Base-by-base conservation (phyloP, 2,797 vertebrate species). In the Oryzias dopingdopingensis region DNA sequence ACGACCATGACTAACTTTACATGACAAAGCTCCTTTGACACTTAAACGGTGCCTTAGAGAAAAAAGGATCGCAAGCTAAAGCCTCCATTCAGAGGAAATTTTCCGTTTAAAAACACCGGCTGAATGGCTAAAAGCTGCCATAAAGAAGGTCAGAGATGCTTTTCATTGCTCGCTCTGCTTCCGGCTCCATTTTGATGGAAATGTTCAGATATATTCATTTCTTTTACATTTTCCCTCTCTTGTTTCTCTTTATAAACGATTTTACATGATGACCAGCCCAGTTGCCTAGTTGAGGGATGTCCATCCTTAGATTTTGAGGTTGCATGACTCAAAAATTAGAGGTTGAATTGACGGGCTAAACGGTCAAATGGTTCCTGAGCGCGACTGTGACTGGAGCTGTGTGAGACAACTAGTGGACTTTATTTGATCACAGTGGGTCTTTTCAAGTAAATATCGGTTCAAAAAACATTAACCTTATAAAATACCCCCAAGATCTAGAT, bases 21-120 rank as follows among this genome's bases (percentile, higher is more conserved):
- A 62, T 32, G n/a, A 52, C 45, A 14, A 44, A 57, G 42, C 32
- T n/a, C 51, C 45, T 20, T 46, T 14, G n/a, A 37, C 40, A 20
- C 46, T 23, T 24, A 46, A 69, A 62, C 7, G 0, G 1, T 1
- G 22, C 53, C 54, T 67, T 14, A 42, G 42, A 60, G 60, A 62
- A 37, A 26, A 37, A 26, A 37, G 14, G 14, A 58, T 0, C 5
- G 42, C 23, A 23, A 74, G 61, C 58, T 2, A 65, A 63, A 62
- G 50, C 4, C 15, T 62, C 52, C 22, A 37, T 56, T 76, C 40
- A 26, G 26, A 10, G 24, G 5, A 5, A 6, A 63, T 65, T 55
- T 59, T 51, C 50, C 20, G 8, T n/a, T 24, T 54, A 29, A 49
- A 59, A 53, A 16, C 46, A 53, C 29, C 18, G 29, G 41, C 12